phyloP scores from a whole-genome alignment of 2,888 invertebrate species.

The Fissipunctia ypsillon region DNA sequence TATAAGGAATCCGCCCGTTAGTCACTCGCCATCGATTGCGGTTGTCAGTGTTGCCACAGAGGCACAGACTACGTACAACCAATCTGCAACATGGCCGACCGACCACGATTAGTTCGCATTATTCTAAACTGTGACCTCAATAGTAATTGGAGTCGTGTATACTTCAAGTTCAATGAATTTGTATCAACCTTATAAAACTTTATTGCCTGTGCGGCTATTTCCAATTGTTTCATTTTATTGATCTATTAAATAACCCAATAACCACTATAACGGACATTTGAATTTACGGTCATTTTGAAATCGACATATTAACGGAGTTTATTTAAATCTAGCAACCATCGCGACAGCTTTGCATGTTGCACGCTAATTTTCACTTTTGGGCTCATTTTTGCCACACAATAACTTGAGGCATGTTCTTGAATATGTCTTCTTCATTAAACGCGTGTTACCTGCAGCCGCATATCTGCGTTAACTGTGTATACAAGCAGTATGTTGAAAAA shows the following conservation, averaged over 20 bases:
- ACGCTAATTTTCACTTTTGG: slow-evolving; percentile 58
- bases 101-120: slow-evolving; percentile 52
- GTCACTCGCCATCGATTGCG: slow-evolving; percentile 80
- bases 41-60: too few relatives aligned
- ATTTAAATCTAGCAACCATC: slow-evolving; percentile 25
- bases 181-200: slow-evolving; percentile 64
- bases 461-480: background rate
- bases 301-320: slow-evolving; percentile 42
- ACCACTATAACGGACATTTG: slow-evolving; percentile 52
- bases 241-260: slow-evolving; percentile 62
- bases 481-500: slow-evolving; percentile 28
- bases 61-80: slow-evolving; percentile 45
- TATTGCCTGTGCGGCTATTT: slow-evolving; percentile 60
- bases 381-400: slow-evolving; percentile 48
- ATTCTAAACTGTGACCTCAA: slow-evolving; percentile 64
- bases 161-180: slow-evolving; percentile 67
- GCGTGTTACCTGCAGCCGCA: slow-evolving; percentile 20
- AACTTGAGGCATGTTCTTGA: slow-evolving; percentile 45
- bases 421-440: slow-evolving; percentile 43
- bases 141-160: slow-evolving; percentile 64
- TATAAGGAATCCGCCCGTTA: slow-evolving; percentile 88
- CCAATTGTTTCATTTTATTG: slow-evolving; percentile 63
- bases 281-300: slow-evolving; percentile 51
- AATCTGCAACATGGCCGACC: slow-evolving; percentile 45
- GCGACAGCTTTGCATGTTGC: slow-evolving; percentile 42